Evolutionary conservation across 92 coral and sea anemone genomes (phyloP).

Genomic region (Porites rus): DNA sequence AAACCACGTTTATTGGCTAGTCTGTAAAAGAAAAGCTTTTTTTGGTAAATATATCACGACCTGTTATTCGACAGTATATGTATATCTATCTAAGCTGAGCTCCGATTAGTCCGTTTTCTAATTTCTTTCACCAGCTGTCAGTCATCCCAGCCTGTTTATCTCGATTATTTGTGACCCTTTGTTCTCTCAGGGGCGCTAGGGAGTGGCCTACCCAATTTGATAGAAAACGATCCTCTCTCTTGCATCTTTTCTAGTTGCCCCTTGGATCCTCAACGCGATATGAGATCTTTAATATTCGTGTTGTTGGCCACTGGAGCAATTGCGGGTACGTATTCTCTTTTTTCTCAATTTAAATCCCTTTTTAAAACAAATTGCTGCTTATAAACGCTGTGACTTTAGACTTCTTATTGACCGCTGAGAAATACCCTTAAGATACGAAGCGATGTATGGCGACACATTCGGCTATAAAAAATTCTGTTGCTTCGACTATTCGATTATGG

Average conservation of each 20-base stretch:
- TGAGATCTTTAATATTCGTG: constrained; percentile 78
- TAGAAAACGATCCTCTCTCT: background rate
- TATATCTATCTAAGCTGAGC: background rate
- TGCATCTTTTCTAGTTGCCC: constrained; percentile 6
- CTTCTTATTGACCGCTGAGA: background rate
- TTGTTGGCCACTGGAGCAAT: constrained; percentile 98
- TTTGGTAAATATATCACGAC: background rate
- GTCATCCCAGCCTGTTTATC: constrained; percentile 4
- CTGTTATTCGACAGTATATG: constrained; percentile 5
- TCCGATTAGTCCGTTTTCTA: background rate
- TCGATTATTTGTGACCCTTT: constrained; percentile 27
- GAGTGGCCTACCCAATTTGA: constrained; percentile 29
- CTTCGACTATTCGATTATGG: background rate
- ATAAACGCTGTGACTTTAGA: background rate
- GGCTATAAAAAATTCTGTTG: background rate
- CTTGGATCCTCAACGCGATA: constrained; percentile 63
- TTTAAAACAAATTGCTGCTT: background rate
- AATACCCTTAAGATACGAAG: no score
- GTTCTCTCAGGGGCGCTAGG: constrained; percentile 31
- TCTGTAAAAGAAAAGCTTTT: background rate
- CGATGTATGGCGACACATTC: no score
- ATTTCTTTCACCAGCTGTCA: background rate
- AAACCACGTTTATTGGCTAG: constrained; percentile 17
- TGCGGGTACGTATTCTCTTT: constrained; percentile 81
- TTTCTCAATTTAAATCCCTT: background rate